Evolutionary conservation across 2,113 vertebrate genomes (phyloP), one percentile per base, ranked within the genome.

Genomic region (Ctenodactylus gundi): DNA sequence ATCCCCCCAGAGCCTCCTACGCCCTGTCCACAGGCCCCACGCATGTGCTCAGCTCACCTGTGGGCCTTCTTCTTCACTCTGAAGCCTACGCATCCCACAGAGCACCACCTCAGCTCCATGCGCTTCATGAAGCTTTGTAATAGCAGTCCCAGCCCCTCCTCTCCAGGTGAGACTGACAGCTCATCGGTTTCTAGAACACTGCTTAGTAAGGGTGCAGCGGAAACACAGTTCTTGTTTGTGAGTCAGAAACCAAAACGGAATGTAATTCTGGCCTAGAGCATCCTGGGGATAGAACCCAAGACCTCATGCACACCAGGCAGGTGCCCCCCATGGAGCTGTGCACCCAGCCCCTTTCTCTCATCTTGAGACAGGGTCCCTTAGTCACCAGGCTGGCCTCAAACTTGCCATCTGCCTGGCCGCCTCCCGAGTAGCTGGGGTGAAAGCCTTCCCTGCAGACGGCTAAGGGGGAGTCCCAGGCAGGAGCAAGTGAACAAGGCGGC

Each of bases 161-260:
- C 58, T 75, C 49, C 68, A 89, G 46, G 75, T 4, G 58, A 86
- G 15, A 51, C 68, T 21, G n/a, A 7, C 29, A 36, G 39, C 13
- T 80, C 57, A n/a, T 94, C 60, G 72, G 76, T 64, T 81, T 90
- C 65, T 82, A 90, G 53, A 91, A 23, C 31, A 92, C 65, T 31
- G 75, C n/a, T 3, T 58, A 27, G 17, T 84, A 39, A 70, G 60
- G 46, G 20, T n/a, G 64, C 53, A 25, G 55, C 29, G 82, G 64
- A 75, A 83, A 72, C 65, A 51, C 3, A 34, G 58, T 70, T 93
- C 49, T 85, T 90, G 70, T 57, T 65, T 76, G 85, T 62, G 72
- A 80, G 46, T 51, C 64, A 92, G 55, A 80, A 41, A 80, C 44
- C 29, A 39, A 91, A 77, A 80, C 41, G 70, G 1, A 64, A 31